Conservation (phyloP, 2,888 invertebrate genomes). For the Acleris holmiana region DNA sequence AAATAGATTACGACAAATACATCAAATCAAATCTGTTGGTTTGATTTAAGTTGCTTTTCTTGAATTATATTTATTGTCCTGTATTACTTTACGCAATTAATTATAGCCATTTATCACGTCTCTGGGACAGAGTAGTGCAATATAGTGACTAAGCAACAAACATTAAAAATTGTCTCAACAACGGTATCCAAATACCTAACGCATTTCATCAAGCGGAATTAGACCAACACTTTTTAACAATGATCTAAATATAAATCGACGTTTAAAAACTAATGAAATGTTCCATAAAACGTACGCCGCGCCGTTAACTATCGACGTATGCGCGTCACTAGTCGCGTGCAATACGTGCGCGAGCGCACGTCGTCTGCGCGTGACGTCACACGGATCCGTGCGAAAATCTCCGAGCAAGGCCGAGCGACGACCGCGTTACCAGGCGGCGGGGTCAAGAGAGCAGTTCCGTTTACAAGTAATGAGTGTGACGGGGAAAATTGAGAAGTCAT, state of each 20-base stretch:
- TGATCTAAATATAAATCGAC: slow-evolving; percentile 8
- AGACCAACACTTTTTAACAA: neutral
- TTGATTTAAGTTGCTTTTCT: too few relatives aligned
- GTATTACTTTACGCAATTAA: too few relatives aligned
- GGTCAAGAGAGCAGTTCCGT: neutral
- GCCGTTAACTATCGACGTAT: slow-evolving; percentile 15
- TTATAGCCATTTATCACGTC: too few relatives aligned
- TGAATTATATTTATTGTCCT: too few relatives aligned
- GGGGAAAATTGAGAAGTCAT: too few relatives aligned
- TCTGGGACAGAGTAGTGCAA: too few relatives aligned
- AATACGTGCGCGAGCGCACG: slow-evolving; percentile 73
- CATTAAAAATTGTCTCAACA: neutral
- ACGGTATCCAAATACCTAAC: neutral
- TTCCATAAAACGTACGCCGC: slow-evolving; percentile 12
- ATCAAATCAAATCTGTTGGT: too few relatives aligned
- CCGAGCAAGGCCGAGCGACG: slow-evolving; percentile 75
- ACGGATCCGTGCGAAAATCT: slow-evolving; percentile 62
- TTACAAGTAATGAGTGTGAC: neutral
- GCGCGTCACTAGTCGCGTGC: slow-evolving; percentile 61
- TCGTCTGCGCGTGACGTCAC: slow-evolving; percentile 56
- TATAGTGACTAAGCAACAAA: too few relatives aligned
- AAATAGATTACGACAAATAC: too few relatives aligned
- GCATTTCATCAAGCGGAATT: too few relatives aligned
- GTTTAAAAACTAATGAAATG: neutral
- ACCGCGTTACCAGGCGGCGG: slow-evolving; percentile 54